Evolutionary conservation across 2,888 invertebrate species (phyloP), one percentile per base, ranked within the genome.

Genomic region (Pelosia muscerda): DNA sequence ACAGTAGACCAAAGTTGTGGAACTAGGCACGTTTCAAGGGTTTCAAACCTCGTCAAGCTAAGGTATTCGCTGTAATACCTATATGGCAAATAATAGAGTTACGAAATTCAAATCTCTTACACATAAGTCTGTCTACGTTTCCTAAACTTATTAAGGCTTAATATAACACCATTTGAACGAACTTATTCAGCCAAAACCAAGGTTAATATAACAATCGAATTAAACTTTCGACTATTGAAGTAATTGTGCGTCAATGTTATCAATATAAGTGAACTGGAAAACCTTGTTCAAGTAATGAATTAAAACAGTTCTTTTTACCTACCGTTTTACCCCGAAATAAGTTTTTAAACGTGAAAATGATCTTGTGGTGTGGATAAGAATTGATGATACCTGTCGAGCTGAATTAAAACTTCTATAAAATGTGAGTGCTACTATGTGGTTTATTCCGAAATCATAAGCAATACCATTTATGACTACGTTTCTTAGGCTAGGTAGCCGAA

Each of bases 151-250:
- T 49, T 49, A 49, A 49, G n/a, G 49, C 49, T 8, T 49, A 38
- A 15, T 2, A 38, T 38, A 38, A 38, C 38, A 11, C 10, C 5
- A 42, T 42, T 42, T 42, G 42, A 42, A 19, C 42, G n/a, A 64
- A 56, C 15, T 34, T 58, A 34, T 58, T 23, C 58, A 59, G 34
- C 34, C 58, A 13, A 23, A 58, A 23, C 58, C 61, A 56, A 61
- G 66, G 61, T 66, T 62, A 60, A 56, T 66, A 38, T 62, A 42
- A 61, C 26, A 66, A 66, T 60, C 19, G 42, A 66, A 31, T 9
- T 64, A 42, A 64, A n/a, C 26, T 42, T 64, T 42, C 64, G 31
- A 49, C 26, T 57, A n/a, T n/a, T n/a, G n/a, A n/a, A n/a, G n/a
- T 42, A 57, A 57, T 57, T 55, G n/a, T n/a, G 54, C 54, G 38